Percentiles rank a stretch among this genome's conserved stretches.
These are phyloP conservation scores for Trissolcus japonicus DNA, from an alignment of 2,888 invertebrate genomes.

Conservation along the genomic window DNA sequence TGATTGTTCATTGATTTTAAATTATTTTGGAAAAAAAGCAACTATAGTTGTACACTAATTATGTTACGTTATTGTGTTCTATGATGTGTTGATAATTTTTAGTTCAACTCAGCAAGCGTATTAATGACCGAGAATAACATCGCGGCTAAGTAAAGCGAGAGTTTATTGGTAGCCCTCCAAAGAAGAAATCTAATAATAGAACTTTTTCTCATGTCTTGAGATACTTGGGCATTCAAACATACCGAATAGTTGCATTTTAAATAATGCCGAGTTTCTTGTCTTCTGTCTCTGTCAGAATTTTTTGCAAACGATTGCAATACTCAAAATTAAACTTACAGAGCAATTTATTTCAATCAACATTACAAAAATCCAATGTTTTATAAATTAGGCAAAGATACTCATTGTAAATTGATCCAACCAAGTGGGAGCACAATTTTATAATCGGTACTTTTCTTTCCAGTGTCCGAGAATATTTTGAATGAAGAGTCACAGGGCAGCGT, in stretches of 20 bases:
- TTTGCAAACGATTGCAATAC: too few relatives aligned
- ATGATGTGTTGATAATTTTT: slow-evolving; percentile 6
- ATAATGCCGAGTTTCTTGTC: slow-evolving; percentile 28
- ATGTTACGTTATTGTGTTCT: not conserved
- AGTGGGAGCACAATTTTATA: not conserved
- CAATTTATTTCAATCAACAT: too few relatives aligned
- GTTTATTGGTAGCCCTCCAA: slow-evolving; percentile 71
- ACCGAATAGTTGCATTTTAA: slow-evolving; percentile 50
- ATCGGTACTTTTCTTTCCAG: slow-evolving; percentile 48
- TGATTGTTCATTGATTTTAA: not conserved
- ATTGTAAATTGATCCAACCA: too few relatives aligned
- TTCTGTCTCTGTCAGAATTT: not conserved
- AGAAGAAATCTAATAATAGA: slow-evolving; percentile 72
- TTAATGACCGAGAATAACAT: slow-evolving; percentile 51
- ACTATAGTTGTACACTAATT: not conserved
- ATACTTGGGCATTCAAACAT: slow-evolving; percentile 41
- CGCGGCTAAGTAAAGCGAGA: slow-evolving; percentile 38
- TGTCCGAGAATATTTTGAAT: slow-evolving; percentile 77
- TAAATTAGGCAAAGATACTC: too few relatives aligned
- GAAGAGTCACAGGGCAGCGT: slow-evolving; percentile 92
- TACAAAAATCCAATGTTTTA: too few relatives aligned
- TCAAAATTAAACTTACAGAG: too few relatives aligned
- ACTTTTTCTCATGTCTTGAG: slow-evolving; percentile 65
- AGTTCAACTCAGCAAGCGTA: slow-evolving; percentile 16
- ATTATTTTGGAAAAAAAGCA: not conserved